Conservation (phyloP, 2,888 invertebrate genomes). For the Phytoseiulus persimilis region DNA sequence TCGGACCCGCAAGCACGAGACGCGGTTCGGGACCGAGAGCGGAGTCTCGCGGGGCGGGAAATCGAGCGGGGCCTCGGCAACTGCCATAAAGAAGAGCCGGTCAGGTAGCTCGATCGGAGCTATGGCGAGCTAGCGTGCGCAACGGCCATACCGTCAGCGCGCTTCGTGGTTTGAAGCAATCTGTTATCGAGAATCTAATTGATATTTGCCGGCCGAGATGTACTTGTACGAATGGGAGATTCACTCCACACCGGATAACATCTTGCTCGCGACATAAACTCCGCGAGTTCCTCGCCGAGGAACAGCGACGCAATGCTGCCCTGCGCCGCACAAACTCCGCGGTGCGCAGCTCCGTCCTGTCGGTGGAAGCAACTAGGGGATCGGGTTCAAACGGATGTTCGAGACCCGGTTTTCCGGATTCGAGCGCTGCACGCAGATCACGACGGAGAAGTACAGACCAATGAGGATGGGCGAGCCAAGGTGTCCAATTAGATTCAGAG, state of each 20-base stretch:
- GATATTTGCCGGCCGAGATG: not conserved
- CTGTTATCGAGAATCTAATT: conserved; percentile 5
- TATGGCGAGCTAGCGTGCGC: not conserved
- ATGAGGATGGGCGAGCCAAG: not conserved
- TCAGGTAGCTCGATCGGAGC: not conserved
- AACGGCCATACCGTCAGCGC: not conserved
- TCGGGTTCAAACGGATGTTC: too few species aligned
- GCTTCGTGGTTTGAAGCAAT: not conserved
- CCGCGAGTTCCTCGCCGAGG: not conserved
- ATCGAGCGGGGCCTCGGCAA: not conserved
- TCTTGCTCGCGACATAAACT: not conserved
- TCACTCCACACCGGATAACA: not conserved
- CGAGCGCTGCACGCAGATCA: not conserved
- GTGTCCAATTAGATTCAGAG: not conserved
- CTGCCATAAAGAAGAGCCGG: not conserved
- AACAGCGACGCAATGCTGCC: not conserved
- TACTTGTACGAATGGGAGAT: not conserved
- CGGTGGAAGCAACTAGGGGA: too few species aligned
- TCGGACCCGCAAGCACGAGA: too few species aligned
- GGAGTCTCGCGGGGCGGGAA: not conserved
- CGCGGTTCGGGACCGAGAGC: not conserved
- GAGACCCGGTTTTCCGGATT: not conserved
- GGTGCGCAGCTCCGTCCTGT: too few species aligned
- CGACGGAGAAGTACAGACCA: not conserved
- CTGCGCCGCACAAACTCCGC: too few species aligned